Base-by-base conservation (phyloP, 1,140 invertebrate species). In the Stegodyphus mimosarum region DNA sequence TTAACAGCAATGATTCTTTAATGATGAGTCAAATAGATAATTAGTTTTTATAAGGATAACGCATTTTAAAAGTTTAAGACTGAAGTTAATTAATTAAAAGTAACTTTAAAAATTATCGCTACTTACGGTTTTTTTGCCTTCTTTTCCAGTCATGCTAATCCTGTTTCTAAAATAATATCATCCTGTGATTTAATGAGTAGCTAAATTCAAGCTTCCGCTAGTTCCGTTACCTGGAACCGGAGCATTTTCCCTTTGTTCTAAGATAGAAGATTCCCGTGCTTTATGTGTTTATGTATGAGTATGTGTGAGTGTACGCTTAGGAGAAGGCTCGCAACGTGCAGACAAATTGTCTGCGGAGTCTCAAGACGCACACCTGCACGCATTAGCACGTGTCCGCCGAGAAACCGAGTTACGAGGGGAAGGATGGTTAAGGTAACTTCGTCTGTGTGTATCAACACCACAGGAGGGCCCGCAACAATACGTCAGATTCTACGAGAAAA, bases 301-400 rank as follows among this genome's bases (percentile, higher is more conserved):
- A 11, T 11, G 55, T 9, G 55, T 9, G 55, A 60, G 55, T 15
- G 9, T 11, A 11, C 55, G 15, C 9, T 60, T 60, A 11, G 55
- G 15, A 15, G 53, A 48, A 2, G 17, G 53, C 18, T 6, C 1
- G 72, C 17, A 33, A 60, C 13, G 33, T 9, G 50, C 18, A 78
- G 66, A 78, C 76, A 69, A 78, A 78, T 78, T 78, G 64, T 69
- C 76, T 78, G n/a, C 66, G 11, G 74, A 77, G 33, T 64, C 15
- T 33, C 33, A 77, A 78, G 50, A 78, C 50, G 33, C 69, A 71
- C 78, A 81, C 78, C 78, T 81, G 78, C 78, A 72, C 52, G 48
- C 78, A 81, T 81, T 81, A 63, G 78, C 78, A 81, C 67, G 78
- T 72, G 78, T 71, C 78, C 33, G 66, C 13, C 10, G 49, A 71